Evolutionary conservation across 2,888 invertebrate genomes (phyloP), one percentile per base, ranked within the genome.

Genomic region (Philonicus albiceps): DNA sequence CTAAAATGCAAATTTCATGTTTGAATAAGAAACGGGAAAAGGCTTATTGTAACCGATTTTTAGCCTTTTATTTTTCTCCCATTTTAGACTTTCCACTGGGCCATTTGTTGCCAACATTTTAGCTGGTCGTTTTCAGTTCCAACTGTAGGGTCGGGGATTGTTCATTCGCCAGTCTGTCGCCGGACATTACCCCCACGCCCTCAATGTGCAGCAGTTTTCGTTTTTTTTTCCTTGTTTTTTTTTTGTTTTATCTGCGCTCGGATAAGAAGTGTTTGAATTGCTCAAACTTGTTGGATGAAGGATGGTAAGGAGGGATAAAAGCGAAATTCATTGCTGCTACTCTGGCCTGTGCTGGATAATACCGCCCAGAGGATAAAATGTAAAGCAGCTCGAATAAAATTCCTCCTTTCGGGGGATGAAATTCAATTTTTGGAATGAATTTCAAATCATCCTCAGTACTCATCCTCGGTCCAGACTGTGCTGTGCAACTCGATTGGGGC

Each of bases 121-220:
- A 74, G 31, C 3, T n/a, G 16, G 13, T 16, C 31, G 31, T 27
- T 73, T 73, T 73, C 11, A 73, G 11, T 40, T 8, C 37, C 13
- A 43, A 76, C 3, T 37, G 13, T 37, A n/a, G 16, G 8, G 13
- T n/a, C 27, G 27, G 43, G 31, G 80, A 6, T 53, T 53, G 49
- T 53, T 40, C 49, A 80, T 31, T 80, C 80, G 80, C 30, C 80
- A 80, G 49, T 53, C 53, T 80, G 80, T 80, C 80, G 80, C 80
- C 80, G 53, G 53, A n/a, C 76, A 64, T 64, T 22, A 3, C 64
- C 55, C 22, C 55, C 22, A 37, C n/a, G 31, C 75, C 31, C 75
- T 6, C 19, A 31, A 30, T 74, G 30, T 74, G 31, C 37, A 34
- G 16, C 37, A 37, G 37, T 37, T 75, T 3, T 27, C 31, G 22